Evolutionary conservation across 1,140 invertebrate species (phyloP).

Genomic region (Caenorhabditis inopinata): DNA sequence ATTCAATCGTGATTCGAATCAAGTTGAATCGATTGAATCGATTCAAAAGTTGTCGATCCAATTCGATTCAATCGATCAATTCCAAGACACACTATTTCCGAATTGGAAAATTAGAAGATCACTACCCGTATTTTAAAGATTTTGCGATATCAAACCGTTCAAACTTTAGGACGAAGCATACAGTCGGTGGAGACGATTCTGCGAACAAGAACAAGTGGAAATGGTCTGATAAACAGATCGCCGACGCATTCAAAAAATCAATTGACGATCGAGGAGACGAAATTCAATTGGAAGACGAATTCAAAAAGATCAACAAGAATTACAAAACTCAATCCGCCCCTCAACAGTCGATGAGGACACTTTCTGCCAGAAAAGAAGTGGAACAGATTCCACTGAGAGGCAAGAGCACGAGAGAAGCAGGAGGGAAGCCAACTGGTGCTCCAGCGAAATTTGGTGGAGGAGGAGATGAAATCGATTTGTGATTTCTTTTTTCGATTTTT

Average conservation of each 20-base stretch:
- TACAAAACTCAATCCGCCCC: not conserved
- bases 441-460: not conserved
- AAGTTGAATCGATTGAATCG: too few relatives aligned
- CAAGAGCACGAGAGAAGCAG: not conserved
- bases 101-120: too few relatives aligned
- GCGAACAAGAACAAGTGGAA: not conserved
- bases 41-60: too few relatives aligned
- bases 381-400: not conserved
- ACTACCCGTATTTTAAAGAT: too few relatives aligned
- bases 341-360: not conserved
- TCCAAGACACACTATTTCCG: too few relatives aligned
- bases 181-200: not conserved
- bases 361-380: not conserved
- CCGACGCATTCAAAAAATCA: not conserved
- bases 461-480: not conserved
- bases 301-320: constrained; percentile 7
- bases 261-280: constrained; percentile 15
- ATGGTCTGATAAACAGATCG: not conserved
- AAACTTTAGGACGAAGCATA: not conserved
- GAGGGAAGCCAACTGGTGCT: not conserved
- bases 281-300: constrained; percentile 17
- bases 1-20: too few relatives aligned
- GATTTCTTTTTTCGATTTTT: too few relatives aligned
- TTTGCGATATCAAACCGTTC: too few relatives aligned
- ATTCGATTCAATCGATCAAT: too few relatives aligned